Evolutionary conservation across 2,797 vertebrate genomes (phyloP), one percentile per base, ranked within the genome.

Genomic region (Calcarius lapponicus): DNA sequence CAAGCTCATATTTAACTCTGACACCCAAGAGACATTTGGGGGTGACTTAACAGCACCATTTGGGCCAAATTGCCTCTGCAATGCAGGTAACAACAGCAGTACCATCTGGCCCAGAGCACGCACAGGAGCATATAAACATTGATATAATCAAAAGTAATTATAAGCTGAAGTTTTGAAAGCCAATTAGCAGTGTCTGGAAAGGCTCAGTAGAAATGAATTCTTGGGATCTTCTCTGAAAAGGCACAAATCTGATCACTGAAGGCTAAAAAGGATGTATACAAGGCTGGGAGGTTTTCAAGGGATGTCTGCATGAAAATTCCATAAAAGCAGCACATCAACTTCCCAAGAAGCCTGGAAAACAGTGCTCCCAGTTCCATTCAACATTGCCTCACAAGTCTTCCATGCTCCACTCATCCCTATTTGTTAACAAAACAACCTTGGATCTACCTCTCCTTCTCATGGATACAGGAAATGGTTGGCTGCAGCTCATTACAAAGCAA

Each of bases 11-110:
- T 76, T 89, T 95, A 92, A 87, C 51, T 87, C 65, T 90, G 75
- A 83, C 72, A 83, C 43, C 36, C 1, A 0, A 56, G 58, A 92
- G 86, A 56, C 51, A 21, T 70, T 83, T 71, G 43, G 32, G 86
- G 73, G 73, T 94, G 92, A 96, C 95, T 96, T 88, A 85, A 83
- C 72, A 62, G 65, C 75, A 83, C 51, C 51, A 54, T 87, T 92
- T 93, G 92, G 95, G 82, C 85, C 92, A 91, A 95, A 95, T 47
- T 91, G 58, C 89, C 62, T 90, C 95, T 94, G 87, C 93, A 95
- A 70, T 93, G 95, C 91, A 93, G 95, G 92, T 96, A 91, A 75
- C 56, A 96, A 95, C 84, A 88, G 57, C 32, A 20, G 73, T n/a
- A 74, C 92, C 96, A 96, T 93, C 93, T 95, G 93, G 91, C 47